Percentiles rank a stretch among this genome's conserved stretches.
Evolutionary conservation across 1,140 invertebrate species (phyloP).

Genomic region (Hyposmocoma kahamanoa): DNA sequence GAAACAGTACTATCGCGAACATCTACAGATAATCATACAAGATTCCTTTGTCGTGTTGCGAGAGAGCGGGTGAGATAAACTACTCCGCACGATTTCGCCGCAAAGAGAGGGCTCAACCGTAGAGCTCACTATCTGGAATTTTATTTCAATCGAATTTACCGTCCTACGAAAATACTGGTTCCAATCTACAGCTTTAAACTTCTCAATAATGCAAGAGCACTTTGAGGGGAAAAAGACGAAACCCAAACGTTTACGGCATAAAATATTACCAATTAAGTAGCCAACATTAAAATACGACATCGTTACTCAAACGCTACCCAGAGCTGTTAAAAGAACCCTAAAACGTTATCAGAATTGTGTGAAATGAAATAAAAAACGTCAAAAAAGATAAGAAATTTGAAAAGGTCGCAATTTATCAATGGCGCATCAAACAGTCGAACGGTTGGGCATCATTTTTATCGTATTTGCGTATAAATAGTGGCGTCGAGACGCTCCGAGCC

Average conservation of each 20-base stretch:
- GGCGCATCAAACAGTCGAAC: conserved; percentile 66
- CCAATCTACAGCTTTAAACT: conserved; percentile 17
- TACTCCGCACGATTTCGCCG: conserved; percentile 56
- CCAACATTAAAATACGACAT: too few species aligned
- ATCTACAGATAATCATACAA: conserved; percentile 54
- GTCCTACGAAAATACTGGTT: conserved; percentile 23
- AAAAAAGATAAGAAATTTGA: conserved; percentile 48
- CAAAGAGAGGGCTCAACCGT: conserved; percentile 61
- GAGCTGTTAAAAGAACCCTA: not conserved
- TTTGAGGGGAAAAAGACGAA: too few species aligned
- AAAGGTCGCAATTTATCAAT: conserved; percentile 70
- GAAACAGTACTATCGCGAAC: conserved; percentile 25
- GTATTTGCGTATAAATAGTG: conserved; percentile 73
- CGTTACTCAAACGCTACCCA: not conserved
- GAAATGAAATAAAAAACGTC: conserved; percentile 36
- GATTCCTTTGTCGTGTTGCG: conserved; percentile 44
- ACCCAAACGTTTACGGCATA: too few species aligned
- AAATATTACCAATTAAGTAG: too few species aligned
- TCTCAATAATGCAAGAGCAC: too few species aligned
- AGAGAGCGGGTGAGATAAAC: conserved; percentile 57
- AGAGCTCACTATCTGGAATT: conserved; percentile 41
- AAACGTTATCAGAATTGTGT: conserved; percentile 7
- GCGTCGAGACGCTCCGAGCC: conserved; percentile 56
- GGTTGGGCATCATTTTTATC: conserved; percentile 68
- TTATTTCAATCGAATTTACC: conserved; percentile 59